Base-by-base conservation (phyloP, 1,140 invertebrate genomes). In the Planococcus citri region DNA sequence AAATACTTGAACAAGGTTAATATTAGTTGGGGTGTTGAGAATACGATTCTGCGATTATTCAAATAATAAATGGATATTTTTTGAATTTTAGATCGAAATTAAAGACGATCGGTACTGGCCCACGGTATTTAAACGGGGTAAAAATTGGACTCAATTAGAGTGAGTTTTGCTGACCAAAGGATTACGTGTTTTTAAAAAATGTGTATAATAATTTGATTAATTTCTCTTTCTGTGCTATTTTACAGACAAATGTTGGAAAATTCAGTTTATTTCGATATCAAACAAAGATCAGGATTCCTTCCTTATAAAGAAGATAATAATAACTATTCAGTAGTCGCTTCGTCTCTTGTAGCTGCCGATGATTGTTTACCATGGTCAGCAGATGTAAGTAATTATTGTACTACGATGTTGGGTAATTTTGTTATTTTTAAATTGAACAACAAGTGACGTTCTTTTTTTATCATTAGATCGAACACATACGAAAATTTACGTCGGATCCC, bases 251-350 rank as follows among this genome's bases (percentile, higher is more conserved):
- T 91, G 70, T 76, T 94, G 12, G 78, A 84, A 68, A 83, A 85
- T 74, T 87, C 84, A 37, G 86, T 87, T 60, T 86, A 84, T 27
- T 80, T 97, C 14, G 86, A 88, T 75, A 88, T 96, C 0, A 95
- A 96, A 77, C 91, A 94, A 76, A 85, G 88, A 75, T 91, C 91
- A 17, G 93, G 93, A 1, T 92, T 91, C 78, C 81, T 95, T 1
- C 91, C 92, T 0, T 93, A 95, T 78, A 75, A 85, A 1, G 89
- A 92, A 78, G 93, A 96, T 80, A 92, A 92, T 14, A 85, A 92
- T 77, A 89, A 92, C 17, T 91, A 90, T 76, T 84, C 88, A 76
- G 92, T 88, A 75, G 83, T 94, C 69, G 77, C 94, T 38, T 89
- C 91, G 0, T 87, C 90, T 74, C 89, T 88, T 0, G 77, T 94